phyloP scores from a whole-genome alignment of 2,113 vertebrate genomes.

The Vireo altiloquus region DNA sequence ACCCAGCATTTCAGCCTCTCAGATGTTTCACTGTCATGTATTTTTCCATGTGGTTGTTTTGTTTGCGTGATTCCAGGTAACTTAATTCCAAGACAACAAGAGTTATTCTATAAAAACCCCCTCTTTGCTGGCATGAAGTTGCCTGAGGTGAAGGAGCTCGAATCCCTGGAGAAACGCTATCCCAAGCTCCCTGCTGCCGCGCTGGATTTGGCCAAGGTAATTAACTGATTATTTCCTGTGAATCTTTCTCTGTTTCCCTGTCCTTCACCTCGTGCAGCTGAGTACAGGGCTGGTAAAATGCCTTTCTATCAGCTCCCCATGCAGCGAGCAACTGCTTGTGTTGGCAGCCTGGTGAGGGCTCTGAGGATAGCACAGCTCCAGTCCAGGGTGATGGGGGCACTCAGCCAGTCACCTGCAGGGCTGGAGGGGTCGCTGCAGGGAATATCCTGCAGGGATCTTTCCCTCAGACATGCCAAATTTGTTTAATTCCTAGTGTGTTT shows the following conservation, averaged over 20 bases:
- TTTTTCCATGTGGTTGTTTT: neutral
- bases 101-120: conserved; percentile 87
- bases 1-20: neutral
- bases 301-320: neutral
- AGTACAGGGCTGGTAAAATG: neutral
- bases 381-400: neutral
- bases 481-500: neutral
- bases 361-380: neutral
- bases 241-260: neutral
- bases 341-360: neutral
- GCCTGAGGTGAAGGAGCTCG: conserved; percentile 72
- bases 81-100: conserved; percentile 83
- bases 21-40: neutral
- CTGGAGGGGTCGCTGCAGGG: neutral
- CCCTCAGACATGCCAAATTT: neutral
- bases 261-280: neutral
- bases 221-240: neutral
- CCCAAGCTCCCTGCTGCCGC: conserved; percentile 66
- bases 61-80: conserved; percentile 71
- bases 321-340: neutral
- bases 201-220: conserved; percentile 80
- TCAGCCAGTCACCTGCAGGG: neutral
- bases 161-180: conserved; percentile 78
- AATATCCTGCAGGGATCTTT: neutral
- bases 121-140: conserved; percentile 82